These are phyloP conservation scores for Aplidium turbinatum DNA, from an alignment of 23 tunicate species.

Conservation along the genomic window DNA sequence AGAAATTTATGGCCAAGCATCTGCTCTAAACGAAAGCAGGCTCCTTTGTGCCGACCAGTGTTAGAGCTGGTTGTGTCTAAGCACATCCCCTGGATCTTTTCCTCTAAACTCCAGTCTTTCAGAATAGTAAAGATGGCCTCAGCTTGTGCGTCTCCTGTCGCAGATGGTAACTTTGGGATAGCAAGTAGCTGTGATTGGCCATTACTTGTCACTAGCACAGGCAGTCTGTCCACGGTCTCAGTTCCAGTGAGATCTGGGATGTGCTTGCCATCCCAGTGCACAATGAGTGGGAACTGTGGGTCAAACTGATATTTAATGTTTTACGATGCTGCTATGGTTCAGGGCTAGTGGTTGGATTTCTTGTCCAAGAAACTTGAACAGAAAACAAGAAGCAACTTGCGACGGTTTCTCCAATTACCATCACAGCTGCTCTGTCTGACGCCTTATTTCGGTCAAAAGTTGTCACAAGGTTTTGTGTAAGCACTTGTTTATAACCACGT, in stretches of 20 bases:
- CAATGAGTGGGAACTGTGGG: slow-evolving; percentile 1
- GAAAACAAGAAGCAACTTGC: too few species aligned
- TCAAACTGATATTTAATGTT: neutral
- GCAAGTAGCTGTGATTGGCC: slow-evolving; percentile 3
- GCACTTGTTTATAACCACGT: slow-evolving; percentile 14
- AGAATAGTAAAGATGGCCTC: slow-evolving; percentile 13
- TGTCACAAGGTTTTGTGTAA: slow-evolving; percentile 16
- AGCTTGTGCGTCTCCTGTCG: slow-evolving; percentile 15
- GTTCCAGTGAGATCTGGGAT: slow-evolving; percentile 9
- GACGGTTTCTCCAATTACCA: slow-evolving; percentile 26
- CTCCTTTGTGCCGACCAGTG: slow-evolving; percentile 22
- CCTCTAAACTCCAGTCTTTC: slow-evolving; percentile 21
- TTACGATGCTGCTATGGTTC: slow-evolving; percentile 4
- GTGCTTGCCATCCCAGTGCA: slow-evolving; percentile 17
- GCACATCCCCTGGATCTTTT: slow-evolving; percentile 16
- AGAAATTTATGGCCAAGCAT: slow-evolving; percentile 9
- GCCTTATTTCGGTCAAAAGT: slow-evolving; percentile 18
- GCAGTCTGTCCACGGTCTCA: slow-evolving; percentile 30
- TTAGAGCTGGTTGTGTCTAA: slow-evolving; percentile 21
- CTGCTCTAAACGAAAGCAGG: slow-evolving; percentile 13
- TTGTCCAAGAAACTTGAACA: too few species aligned
- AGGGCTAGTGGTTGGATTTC: slow-evolving; percentile 23
- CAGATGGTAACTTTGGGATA: slow-evolving; percentile 20
- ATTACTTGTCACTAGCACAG: slow-evolving; percentile 26
- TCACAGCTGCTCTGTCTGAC: slow-evolving; percentile 11